Percentiles rank a stretch among this genome's conserved stretches.
phyloP scores from a whole-genome alignment of 2,113 vertebrate genomes.

The Rhizomys pruinosus region DNA sequence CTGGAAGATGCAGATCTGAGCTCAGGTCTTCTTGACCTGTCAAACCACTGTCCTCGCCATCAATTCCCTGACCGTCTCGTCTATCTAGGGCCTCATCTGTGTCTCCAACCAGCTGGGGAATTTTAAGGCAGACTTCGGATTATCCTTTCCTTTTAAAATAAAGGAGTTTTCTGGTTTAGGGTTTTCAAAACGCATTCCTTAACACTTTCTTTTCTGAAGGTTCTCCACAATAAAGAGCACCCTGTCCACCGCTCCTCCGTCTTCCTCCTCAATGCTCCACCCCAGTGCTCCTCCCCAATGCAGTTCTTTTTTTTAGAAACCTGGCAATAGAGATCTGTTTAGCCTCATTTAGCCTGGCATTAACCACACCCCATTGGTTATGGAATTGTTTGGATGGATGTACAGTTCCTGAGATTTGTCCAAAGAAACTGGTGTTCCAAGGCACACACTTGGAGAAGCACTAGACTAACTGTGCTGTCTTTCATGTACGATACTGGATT shows the following conservation, averaged over 20 bases:
- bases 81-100: not conserved
- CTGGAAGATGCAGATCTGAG: not conserved
- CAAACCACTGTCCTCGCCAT: not conserved
- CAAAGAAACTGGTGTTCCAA: not conserved
- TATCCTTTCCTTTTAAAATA: constrained; percentile 14
- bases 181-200: not conserved
- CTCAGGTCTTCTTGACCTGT: constrained; percentile 18
- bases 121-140: not conserved
- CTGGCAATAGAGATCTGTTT: not conserved
- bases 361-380: not conserved
- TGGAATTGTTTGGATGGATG: not conserved
- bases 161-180: not conserved
- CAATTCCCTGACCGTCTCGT: not conserved
- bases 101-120: not conserved
- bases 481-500: not conserved
- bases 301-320: not conserved
- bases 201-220: not conserved
- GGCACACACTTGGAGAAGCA: not conserved
- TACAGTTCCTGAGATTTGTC: not conserved
- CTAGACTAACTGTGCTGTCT: too few species aligned
- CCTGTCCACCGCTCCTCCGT: rapidly evolving
- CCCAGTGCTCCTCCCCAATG: too few species aligned
- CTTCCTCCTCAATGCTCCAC: too few species aligned
- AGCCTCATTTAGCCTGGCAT: not conserved
- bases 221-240: not conserved